phyloP scores from a whole-genome alignment of 2,113 vertebrate species.

The Sinocyclocheilus grahami region DNA sequence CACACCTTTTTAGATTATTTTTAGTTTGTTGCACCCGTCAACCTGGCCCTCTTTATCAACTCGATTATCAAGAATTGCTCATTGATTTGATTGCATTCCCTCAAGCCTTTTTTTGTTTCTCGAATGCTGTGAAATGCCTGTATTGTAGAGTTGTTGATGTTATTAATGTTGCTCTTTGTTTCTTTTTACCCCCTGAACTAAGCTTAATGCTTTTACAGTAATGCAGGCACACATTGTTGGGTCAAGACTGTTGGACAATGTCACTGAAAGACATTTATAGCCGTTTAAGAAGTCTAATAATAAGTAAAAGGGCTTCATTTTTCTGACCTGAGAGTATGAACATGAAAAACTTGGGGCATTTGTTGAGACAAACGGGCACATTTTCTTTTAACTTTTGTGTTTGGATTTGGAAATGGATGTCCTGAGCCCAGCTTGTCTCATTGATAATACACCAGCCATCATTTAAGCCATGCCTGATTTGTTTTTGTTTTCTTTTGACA shows the following conservation, averaged over 20 bases:
- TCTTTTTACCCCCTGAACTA: background rate
- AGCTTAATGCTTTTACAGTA: conserved; percentile 4
- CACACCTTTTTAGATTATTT: background rate
- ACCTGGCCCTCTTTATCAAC: background rate
- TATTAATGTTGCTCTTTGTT: conserved; percentile 9
- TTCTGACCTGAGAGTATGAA: conserved; percentile 4
- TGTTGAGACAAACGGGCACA: background rate
- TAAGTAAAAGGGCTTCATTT: conserved; percentile 4
- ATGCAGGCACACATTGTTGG: background rate
- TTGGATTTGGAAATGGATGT: background rate
- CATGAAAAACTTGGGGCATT: background rate
- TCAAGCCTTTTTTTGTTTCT: conserved; percentile 37
- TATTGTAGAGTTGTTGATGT: conserved; percentile 50
- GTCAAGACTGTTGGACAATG: background rate
- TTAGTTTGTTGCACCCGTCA: background rate
- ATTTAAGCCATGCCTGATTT: conserved; percentile 19
- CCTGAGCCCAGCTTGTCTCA: conserved; percentile 6
- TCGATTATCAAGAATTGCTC: background rate
- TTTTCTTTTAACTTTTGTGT: conserved; percentile 1
- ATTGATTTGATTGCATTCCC: conserved; percentile 7
- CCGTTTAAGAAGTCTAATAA: background rate
- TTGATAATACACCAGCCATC: conserved; percentile 30
- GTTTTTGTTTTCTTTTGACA: conserved; percentile 13
- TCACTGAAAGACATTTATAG: background rate
- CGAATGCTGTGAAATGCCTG: conserved; percentile 68